Base-by-base conservation (phyloP, 1,140 invertebrate genomes). In the Rhopalosiphum maidis region DNA sequence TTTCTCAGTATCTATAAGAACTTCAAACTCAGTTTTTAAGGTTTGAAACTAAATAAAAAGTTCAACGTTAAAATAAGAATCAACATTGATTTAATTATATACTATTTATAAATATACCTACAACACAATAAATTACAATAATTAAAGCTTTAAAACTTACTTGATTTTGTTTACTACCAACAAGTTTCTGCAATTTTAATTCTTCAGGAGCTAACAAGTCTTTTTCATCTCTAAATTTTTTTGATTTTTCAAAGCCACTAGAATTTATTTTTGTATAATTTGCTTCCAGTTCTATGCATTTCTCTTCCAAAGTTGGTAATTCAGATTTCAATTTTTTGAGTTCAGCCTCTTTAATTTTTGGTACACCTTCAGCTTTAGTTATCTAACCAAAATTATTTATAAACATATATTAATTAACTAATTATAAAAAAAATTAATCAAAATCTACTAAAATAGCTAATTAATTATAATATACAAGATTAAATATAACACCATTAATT, bases 261-360 rank as follows among this genome's bases (percentile, higher is more conserved):
- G 91, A 93, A 93, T 93, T 93, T 41, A 93, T 25, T 93, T 55
- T 93, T 41, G 91, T 41, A 93, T 93, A 86, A 93, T 93, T 93
- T n/a, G 48, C 48, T 85, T 93, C 91, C 5, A 93, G 11, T 54
- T 85, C 54, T 37, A 43, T 4, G 15, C 91, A 93, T 43, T 93
- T 83, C 3, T 86, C 82, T 21, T 86, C 48, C 21, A 93, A 93
- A 85, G 37, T 35, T 9, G 35, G 82, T 85, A 86, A 51, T 54
- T 55, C n/a, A 30, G 82, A 86, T 55, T 55, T 11, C 37, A 93
- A 54, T 25, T 37, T n/a, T 2, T 54, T 35, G 8, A 54, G 37
- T 93, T 93, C 91, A 54, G 82, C 82, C 43, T 93, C 91, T 93
- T 93, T 93, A 37, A 93, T 55, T 93, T 37, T 85, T 41, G 91